Base-by-base conservation (phyloP, 2,888 invertebrate species). In the Julus scanicus region DNA sequence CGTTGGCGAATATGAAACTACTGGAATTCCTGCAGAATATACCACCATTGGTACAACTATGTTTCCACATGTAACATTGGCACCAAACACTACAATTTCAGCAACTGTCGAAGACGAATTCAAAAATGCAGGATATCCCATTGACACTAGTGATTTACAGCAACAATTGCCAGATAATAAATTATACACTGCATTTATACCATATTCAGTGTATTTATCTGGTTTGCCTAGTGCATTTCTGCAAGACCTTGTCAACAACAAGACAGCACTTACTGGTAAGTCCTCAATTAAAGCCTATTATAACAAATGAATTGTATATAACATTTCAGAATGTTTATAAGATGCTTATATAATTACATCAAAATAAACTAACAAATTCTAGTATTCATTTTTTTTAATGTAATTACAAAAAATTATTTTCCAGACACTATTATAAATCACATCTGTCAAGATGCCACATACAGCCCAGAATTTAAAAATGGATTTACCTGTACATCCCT, bases 171-270 rank as follows among this genome's bases (percentile, higher is more conserved):
- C 80, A n/a, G 20, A 20, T 40, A 80, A 4, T 11, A 63, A 87
- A n/a, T 40, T 44, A 3, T 87, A 87, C 49, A 87, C 87, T 11
- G 87, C 87, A n/a, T 87, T 87, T 37, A 80, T 87, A 39, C 87
- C 87, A 80, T 87, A 87, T 87, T 87, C 63, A 11, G 44, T 44
- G 20, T 87, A 87, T 44, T 17, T 87, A 20, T 44, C 71, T 53
- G 80, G 71, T 15, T 20, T 87, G 87, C 87, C 87, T n/a, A 44
- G 40, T 20, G 8, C 40, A 44, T 11, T 87, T 40, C 40, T 87
- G 40, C 71, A 87, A 87, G 40, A 39, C 11, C 44, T 87, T 9
- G n/a, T 49, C 17, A 87, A n/a, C 8, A 87, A 87, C 44, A 80
- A 80, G n/a, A 87, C 87, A 3, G 87, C 87, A 9, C 39, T 71